Evolutionary conservation across 2,888 invertebrate species (phyloP).

Genomic region (Gymnocheta viridis): DNA sequence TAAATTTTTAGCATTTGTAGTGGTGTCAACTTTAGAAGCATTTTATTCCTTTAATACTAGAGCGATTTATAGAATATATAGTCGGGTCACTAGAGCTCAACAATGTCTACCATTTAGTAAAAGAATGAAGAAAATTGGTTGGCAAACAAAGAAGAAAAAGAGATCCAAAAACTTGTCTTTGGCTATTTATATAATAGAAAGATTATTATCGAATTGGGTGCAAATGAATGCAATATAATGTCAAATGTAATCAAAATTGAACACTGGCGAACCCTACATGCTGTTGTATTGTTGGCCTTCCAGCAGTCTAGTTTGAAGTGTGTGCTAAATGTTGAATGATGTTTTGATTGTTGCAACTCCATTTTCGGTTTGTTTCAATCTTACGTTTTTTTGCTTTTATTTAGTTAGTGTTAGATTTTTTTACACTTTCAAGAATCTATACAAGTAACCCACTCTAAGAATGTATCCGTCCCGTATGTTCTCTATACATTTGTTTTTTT

Average conservation of each 20-base stretch:
- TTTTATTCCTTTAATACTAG: no score
- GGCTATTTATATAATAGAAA: no score
- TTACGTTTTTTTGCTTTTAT: constrained; percentile 11
- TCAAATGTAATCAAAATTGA: background rate
- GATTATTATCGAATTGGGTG: no score
- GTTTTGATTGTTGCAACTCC: constrained; percentile 58
- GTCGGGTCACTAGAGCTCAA: no score
- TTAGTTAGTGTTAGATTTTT: constrained; percentile 26
- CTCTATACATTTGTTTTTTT: background rate
- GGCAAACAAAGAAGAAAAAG: no score
- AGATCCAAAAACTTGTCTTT: no score
- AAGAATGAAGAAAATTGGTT: no score
- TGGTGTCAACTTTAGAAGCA: no score
- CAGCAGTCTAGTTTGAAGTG: constrained; percentile 15
- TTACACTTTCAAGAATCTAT: constrained; percentile 40
- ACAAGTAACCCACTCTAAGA: constrained; percentile 56
- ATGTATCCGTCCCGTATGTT: background rate
- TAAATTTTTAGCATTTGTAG: no score
- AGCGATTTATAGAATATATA: no score
- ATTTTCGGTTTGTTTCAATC: constrained; percentile 55
- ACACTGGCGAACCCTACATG: background rate
- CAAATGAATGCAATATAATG: background rate
- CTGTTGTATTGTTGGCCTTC: background rate
- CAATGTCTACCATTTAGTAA: no score
- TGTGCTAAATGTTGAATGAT: constrained; percentile 37